phyloP scores from a whole-genome alignment of 1,140 invertebrate species.

The Hylyphantes graminicola region DNA sequence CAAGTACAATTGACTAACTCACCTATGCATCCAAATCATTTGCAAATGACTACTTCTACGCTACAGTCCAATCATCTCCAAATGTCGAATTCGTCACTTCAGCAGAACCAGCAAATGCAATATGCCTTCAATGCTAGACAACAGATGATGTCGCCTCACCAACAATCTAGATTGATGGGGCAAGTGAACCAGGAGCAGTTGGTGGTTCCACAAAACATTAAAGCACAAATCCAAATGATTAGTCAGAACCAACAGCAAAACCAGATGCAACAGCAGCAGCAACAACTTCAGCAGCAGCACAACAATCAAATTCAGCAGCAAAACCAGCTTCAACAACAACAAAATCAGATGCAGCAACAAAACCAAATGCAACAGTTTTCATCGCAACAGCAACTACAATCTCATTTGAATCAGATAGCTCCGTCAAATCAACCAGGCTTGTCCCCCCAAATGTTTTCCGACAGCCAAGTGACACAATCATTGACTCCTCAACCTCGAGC shows the following conservation, averaged over 20 bases:
- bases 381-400: conserved; percentile 9
- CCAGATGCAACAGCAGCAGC: neutral
- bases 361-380: conserved; percentile 31
- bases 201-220: conserved; percentile 1
- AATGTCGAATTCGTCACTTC: conserved; percentile 23
- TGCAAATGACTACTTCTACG: conserved; percentile 20
- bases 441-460: conserved; percentile 32
- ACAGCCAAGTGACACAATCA: conserved; percentile 1
- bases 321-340: conserved; percentile 15
- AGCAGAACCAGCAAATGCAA: conserved; percentile 42
- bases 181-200: conserved; percentile 29
- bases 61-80: conserved; percentile 26
- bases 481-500: conserved; percentile 13
- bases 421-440: conserved; percentile 6
- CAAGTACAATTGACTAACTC: conserved; percentile 13
- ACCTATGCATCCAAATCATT: neutral
- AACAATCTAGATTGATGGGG: conserved; percentile 12
- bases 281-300: conserved; percentile 18
- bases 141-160: conserved; percentile 11
- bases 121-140: conserved; percentile 56
- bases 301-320: neutral
- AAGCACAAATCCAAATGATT: conserved; percentile 10
- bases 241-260: conserved; percentile 22
- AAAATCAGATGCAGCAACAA: conserved; percentile 38
- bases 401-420: conserved; percentile 18